Percentiles rank a stretch among this genome's conserved stretches.
Conservation (phyloP, 2,797 vertebrate genomes). For the Amniataba percoides region DNA sequence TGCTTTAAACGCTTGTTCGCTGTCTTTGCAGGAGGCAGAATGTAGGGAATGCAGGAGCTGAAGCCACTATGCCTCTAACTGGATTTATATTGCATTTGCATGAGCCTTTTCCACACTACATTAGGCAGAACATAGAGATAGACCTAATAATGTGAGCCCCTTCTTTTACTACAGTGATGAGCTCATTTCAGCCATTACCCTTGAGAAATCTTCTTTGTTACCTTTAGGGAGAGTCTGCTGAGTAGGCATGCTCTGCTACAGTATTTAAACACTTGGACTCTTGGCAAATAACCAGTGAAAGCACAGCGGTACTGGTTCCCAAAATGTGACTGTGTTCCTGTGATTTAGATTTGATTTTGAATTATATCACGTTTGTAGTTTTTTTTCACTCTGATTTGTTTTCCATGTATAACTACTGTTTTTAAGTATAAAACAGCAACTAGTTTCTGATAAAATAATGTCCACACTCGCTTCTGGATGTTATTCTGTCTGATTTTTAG, state of each 20-base stretch:
- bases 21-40: slow-evolving; percentile 9
- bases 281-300: slow-evolving; percentile 2
- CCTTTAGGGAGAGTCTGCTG: slow-evolving; percentile 55
- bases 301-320: not conserved
- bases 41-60: slow-evolving; percentile 21
- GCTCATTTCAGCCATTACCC: slow-evolving; percentile 72
- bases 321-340: not conserved
- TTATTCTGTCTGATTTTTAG: not conserved
- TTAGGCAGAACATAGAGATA: slow-evolving; percentile 67
- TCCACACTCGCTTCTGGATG: not conserved
- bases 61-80: slow-evolving; percentile 30
- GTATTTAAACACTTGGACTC: slow-evolving; percentile 35
- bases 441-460: not conserved
- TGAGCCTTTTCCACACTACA: slow-evolving; percentile 68
- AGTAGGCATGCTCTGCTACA: slow-evolving; percentile 41
- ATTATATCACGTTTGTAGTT: not conserved
- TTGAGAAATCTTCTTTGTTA: slow-evolving; percentile 67
- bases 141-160: slow-evolving; percentile 53
- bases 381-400: not conserved
- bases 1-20: slow-evolving; percentile 31
- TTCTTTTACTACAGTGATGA: slow-evolving; percentile 57
- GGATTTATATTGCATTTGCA: slow-evolving; percentile 65
- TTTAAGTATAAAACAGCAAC: not conserved
- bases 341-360: not conserved
- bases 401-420: not conserved